Evolutionary conservation across 1,140 invertebrate genomes (phyloP), one percentile per base, ranked within the genome.

Genomic region (Xylocopa sonorina): DNA sequence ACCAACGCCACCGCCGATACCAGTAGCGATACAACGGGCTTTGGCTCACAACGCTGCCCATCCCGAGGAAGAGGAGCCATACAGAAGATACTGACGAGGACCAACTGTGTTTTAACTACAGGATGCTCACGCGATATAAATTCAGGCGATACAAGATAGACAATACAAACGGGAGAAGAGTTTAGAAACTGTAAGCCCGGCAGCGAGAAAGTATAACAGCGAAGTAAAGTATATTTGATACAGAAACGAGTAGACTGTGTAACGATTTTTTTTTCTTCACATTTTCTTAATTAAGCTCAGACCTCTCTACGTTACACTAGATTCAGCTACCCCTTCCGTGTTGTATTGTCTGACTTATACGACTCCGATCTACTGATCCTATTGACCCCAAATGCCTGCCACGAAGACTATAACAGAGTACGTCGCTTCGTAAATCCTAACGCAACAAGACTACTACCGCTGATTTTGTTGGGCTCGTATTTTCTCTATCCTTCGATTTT

Each of bases 1-100:
- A 29, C 96, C 97, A 51, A 96, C 96, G 3, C 95, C 96, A 21
- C 96, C 96, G 2, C 96, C 96, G 64, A 95, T 96, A 86, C 96
- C 96, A 34, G 72, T 87, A 5, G 93, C 91, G 58, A 93, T 94
- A 82, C 89, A 93, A 73, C 87, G 91, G 32, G 90, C 92, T 55
- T 86, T 94, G 78, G 92, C 90, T 24, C 89, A 93, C 77, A 93
- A 93, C 53, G 92, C 92, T 0, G 91, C 91, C 34, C 92, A 92
- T 74, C 93, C 92, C 21, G 92, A 93, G 78, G 91, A 92, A 78
- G 92, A 93, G 32, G 88, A 91, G 0, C 84, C 82, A 6, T 87
- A 87, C 38, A 81, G 73, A 29, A 79, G 78, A 87, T 86, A 86
- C 24, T 80, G 80, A 58, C 24, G 3, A 9, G 41, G 16, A 38